phyloP scores from a whole-genome alignment of 1,140 invertebrate species.

The Temnothorax curvispinosus region DNA sequence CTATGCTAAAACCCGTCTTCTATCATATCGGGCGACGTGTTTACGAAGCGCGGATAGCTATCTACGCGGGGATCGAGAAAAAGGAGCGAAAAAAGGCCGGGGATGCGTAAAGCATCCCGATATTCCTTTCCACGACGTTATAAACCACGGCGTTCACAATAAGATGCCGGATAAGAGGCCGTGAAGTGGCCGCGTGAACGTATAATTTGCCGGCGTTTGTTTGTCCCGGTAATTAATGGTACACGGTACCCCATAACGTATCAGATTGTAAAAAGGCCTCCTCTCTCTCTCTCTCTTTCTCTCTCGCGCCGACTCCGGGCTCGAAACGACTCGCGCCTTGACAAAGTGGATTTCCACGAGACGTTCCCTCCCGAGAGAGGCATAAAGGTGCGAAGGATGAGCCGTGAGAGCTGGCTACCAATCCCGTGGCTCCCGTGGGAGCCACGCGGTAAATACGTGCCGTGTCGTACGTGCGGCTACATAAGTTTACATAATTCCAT shows the following conservation, averaged over 20 bases:
- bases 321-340: constrained; percentile 48
- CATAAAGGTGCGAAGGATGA: constrained; percentile 61
- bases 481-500: constrained; percentile 59
- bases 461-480: constrained; percentile 40
- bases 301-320: not conserved
- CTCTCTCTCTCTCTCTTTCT: not conserved
- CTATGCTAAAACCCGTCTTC: constrained; percentile 41
- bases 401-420: constrained; percentile 55
- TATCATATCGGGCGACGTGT: constrained; percentile 20
- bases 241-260: constrained; percentile 40
- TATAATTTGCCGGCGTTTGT: constrained; percentile 68
- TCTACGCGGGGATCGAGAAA: constrained; percentile 36
- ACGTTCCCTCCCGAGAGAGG: not conserved
- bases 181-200: constrained; percentile 43
- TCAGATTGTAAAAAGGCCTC: constrained; percentile 48
- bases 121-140: constrained; percentile 13
- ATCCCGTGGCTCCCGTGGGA: constrained; percentile 36
- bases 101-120: constrained; percentile 29
- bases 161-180: constrained; percentile 65
- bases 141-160: constrained; percentile 60
- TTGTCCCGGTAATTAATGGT: constrained; percentile 71
- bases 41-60: constrained; percentile 53
- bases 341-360: constrained; percentile 69
- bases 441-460: not conserved
- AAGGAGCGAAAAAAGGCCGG: constrained; percentile 23